Evolutionary conservation across 30 jellyfish, hydroid and myxozoan genomes (phyloP).

Genomic region (Nemopilema nomurai): DNA sequence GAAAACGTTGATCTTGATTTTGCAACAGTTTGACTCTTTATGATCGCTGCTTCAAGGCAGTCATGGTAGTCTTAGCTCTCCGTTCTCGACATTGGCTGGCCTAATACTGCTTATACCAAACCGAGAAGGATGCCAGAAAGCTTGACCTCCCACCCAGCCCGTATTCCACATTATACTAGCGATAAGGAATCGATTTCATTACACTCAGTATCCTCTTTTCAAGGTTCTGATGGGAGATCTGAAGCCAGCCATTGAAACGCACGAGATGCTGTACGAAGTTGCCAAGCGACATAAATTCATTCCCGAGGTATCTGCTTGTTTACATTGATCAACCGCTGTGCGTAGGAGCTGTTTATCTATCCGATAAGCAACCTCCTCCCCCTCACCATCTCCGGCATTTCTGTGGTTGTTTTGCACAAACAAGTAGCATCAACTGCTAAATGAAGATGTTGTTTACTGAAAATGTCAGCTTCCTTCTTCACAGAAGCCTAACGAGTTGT

Average conservation of each 20-base stretch:
- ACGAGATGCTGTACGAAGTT: constrained; percentile 89
- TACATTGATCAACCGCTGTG: neutral
- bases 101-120: too few species aligned
- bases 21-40: neutral
- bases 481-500: too few species aligned
- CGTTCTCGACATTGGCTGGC: too few species aligned
- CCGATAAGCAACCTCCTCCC: neutral
- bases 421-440: neutral
- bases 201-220: neutral
- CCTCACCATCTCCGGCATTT: neutral
- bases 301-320: constrained; percentile 83
- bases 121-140: too few species aligned
- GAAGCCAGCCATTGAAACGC: constrained; percentile 93
- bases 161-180: too few species aligned
- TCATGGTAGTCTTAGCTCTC: too few species aligned
- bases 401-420: neutral
- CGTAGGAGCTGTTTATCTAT: neutral
- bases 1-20: neutral
- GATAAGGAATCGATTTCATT: neutral
- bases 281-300: constrained; percentile 86
- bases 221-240: constrained; percentile 94
- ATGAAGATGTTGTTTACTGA: too few species aligned
- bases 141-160: too few species aligned
- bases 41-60: too few species aligned
- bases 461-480: too few species aligned